Evolutionary conservation across 2,797 vertebrate genomes (phyloP), one percentile per base, ranked within the genome.

Genomic region (Pyrocephalus nanus): DNA sequence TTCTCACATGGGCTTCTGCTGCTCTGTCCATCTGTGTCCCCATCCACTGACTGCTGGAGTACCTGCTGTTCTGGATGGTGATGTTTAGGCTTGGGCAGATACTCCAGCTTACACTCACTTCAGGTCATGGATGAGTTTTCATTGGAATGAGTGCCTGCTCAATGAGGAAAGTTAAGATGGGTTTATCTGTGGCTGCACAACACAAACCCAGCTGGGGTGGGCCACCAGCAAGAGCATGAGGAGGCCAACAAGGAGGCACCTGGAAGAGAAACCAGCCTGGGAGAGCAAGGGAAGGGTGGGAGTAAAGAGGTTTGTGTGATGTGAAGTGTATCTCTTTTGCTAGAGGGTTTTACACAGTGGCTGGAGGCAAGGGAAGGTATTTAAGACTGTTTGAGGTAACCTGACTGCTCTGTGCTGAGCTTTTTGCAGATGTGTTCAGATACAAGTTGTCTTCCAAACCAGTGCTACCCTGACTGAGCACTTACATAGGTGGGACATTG

Each of bases 111-210:
- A 25, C 7, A 1, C n/a, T 73, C 40, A 3, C 38, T 61, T 21
- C 0, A 0, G 6, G 6, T 26, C 8, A 6, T 0, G 0, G 32
- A 9, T 17, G 12, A 23, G 15, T 51, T 81, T 72, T 29, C 4
- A 0, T 0, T 12, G 27, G 53, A n/a, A 7, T 0, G 7, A 43
- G 55, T 5, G 32, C 36, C 25, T 51, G 42, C 69, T 36, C 2
- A 2, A 19, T 16, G 54, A 66, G 70, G 34, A 77, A 11, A 12
- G 55, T 12, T 55, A 17, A 45, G 8, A 30, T 61, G 73, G 9
- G 6, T 29, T 66, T 34, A 21, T 51, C 66, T 4, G 0, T 26
- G 40, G 15, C 30, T 1, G 1, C 2, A 21, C 0, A 1, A 32
- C 12, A 15, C 53, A 71, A 78, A 51, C 15, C 20, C 29, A 45